Evolutionary conservation across 1,140 invertebrate species (phyloP).

Genomic region (Lordiphosa collinella): DNA sequence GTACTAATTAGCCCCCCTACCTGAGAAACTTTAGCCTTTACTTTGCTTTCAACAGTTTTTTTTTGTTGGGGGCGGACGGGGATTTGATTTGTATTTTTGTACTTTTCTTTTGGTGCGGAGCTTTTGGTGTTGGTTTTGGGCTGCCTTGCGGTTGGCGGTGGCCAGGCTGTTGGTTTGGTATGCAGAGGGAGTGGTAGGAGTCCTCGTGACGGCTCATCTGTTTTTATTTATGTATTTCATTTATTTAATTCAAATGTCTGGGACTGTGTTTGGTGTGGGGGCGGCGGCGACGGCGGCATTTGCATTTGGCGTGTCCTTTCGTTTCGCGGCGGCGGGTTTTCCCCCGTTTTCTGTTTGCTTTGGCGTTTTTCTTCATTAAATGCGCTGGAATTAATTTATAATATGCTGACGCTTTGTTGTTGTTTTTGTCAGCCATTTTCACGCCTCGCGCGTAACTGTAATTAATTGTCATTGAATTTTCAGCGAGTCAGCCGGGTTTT

Average conservation of each 20-base stretch:
- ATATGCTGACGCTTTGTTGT: slow-evolving; percentile 60
- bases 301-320: slow-evolving; percentile 36
- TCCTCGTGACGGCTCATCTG: not conserved
- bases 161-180: no score
- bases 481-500: slow-evolving; percentile 56
- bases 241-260: slow-evolving; percentile 70
- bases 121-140: no score
- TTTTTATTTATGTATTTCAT: slow-evolving; percentile 71
- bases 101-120: no score
- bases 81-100: no score
- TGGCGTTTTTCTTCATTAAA: slow-evolving; percentile 72
- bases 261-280: slow-evolving; percentile 22
- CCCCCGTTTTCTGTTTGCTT: slow-evolving; percentile 26
- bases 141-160: no score
- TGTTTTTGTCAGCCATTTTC: slow-evolving; percentile 46
- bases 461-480: slow-evolving; percentile 76
- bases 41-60: no score
- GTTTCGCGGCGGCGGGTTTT: slow-evolving; percentile 15
- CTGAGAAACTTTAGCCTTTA: no score
- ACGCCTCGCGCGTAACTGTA: slow-evolving; percentile 64
- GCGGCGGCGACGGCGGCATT: slow-evolving; percentile 18
- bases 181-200: no score
- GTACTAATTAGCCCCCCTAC: no score
- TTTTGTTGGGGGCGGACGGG: no score
- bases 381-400: slow-evolving; percentile 75